These are phyloP conservation scores for Aethina tumida DNA, from an alignment of 1,140 invertebrate species.

Conservation along the genomic window DNA sequence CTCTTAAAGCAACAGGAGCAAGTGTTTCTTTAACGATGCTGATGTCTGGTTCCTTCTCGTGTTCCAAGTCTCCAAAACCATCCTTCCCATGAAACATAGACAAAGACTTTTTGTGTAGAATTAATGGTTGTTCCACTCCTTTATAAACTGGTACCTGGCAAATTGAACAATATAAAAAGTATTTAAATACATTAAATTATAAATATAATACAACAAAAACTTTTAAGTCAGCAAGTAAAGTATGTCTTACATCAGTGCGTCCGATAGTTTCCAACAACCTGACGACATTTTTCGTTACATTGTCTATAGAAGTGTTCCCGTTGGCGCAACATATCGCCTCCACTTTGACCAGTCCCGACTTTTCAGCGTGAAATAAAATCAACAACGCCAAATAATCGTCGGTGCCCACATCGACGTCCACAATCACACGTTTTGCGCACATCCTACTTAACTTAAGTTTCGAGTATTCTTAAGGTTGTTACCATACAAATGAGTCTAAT, in stretches of 20 bases:
- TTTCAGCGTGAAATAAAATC: conserved; percentile 45
- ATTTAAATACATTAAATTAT: not conserved
- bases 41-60: conserved; percentile 19
- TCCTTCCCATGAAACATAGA: conserved; percentile 47
- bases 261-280: conserved; percentile 43
- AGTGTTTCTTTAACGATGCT: conserved; percentile 16
- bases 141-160: conserved; percentile 54
- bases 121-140: conserved; percentile 44
- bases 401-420: conserved; percentile 53
- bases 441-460: no score
- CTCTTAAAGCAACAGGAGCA: conserved; percentile 14
- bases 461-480: no score
- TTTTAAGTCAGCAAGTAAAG: not conserved
- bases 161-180: conserved; percentile 3
- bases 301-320: conserved; percentile 50
- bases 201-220: not conserved
- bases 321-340: conserved; percentile 52
- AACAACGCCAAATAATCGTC: conserved; percentile 56
- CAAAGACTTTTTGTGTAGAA: conserved; percentile 29
- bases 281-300: conserved; percentile 51
- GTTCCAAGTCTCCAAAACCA: conserved; percentile 51
- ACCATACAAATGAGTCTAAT: no score
- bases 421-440: no score
- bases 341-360: conserved; percentile 39
- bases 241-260: conserved; percentile 40